These are phyloP conservation scores for Zaprionus ornatus DNA, from an alignment of 1,140 invertebrate species.

Conservation along the genomic window DNA sequence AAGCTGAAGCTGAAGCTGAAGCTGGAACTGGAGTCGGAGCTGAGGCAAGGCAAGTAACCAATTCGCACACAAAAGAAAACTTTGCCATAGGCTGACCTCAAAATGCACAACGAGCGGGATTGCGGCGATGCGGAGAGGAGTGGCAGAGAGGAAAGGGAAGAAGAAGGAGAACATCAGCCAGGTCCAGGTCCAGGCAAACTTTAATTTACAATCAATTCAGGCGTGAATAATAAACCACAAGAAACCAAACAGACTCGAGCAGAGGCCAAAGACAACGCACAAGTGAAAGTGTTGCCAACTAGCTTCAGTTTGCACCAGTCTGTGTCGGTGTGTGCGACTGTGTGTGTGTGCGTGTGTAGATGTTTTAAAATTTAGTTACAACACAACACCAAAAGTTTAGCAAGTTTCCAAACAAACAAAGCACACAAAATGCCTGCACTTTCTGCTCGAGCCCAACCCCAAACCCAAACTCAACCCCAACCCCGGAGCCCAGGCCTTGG, in stretches of 20 bases:
- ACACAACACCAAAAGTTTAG: conserved; percentile 73
- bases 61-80: conserved; percentile 74
- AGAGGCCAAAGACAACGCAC: conserved; percentile 39
- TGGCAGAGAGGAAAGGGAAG: neutral
- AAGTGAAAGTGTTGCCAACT: conserved; percentile 76
- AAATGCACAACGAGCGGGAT: conserved; percentile 62
- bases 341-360: conserved; percentile 19
- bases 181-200: conserved; percentile 61
- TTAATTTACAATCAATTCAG: conserved; percentile 84
- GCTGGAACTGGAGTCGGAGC: neutral
- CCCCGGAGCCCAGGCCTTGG: neutral
- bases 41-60: conserved; percentile 41
- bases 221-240: conserved; percentile 84
- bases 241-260: conserved; percentile 72
- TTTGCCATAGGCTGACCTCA: conserved; percentile 81
- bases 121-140: conserved; percentile 1
- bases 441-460: conserved; percentile 24
- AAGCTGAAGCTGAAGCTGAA: neutral
- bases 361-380: conserved; percentile 75
- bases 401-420: conserved; percentile 65
- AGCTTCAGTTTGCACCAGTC: conserved; percentile 12
- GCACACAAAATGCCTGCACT: conserved; percentile 32
- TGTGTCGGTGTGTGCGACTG: conserved; percentile 10
- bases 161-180: neutral
- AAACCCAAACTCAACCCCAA: neutral